Conservation (phyloP, 2,113 vertebrate genomes). For the Lagopus leucura region DNA sequence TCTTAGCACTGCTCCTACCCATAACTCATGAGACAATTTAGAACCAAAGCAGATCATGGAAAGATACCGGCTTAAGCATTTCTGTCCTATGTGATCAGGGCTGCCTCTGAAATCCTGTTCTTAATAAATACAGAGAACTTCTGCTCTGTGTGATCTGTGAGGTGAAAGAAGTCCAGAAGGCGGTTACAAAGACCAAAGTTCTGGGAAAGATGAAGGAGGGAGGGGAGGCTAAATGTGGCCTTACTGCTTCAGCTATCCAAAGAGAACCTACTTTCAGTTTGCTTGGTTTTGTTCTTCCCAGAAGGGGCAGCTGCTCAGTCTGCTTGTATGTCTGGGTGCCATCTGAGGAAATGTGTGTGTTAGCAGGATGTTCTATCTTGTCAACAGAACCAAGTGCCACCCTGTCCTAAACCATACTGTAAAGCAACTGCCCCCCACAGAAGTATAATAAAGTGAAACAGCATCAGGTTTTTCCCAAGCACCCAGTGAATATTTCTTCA, state of each 20-base stretch:
- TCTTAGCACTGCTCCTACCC: neutral
- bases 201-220: neutral
- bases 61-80: neutral
- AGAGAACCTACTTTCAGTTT: neutral
- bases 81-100: neutral
- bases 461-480: neutral
- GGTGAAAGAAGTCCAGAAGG: slow-evolving; percentile 16
- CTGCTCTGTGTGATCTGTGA: neutral
- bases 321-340: slow-evolving; percentile 14
- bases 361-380: slow-evolving; percentile 5
- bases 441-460: neutral
- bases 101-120: neutral
- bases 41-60: neutral
- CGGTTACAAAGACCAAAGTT: neutral
- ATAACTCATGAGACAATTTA: neutral
- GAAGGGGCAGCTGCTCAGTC: neutral
- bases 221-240: neutral
- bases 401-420: neutral
- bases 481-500: neutral
- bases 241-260: neutral
- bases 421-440: neutral
- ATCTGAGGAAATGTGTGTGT: neutral
- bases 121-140: neutral
- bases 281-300: slow-evolving; percentile 9
- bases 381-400: neutral